Percentiles rank a stretch among this genome's conserved stretches.
Evolutionary conservation across 2,888 invertebrate genomes (phyloP).

Genomic region (Agrotis puta): DNA sequence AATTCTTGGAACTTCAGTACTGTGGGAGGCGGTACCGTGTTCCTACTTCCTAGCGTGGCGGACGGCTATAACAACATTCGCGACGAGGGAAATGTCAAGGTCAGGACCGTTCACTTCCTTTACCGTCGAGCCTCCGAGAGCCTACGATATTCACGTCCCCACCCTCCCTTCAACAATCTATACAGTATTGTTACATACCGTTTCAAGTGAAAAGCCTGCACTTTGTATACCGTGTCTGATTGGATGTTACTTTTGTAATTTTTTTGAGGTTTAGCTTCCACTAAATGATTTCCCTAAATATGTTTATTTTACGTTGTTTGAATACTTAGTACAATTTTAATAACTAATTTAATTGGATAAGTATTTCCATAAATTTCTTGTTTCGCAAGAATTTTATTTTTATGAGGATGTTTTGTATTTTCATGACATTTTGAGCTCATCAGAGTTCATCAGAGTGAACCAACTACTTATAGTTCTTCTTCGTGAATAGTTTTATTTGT

Average conservation of each 20-base stretch:
- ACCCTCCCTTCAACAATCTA: conserved; percentile 49
- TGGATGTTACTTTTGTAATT: conserved; percentile 20
- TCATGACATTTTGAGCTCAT: background rate
- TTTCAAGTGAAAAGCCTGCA: conserved; percentile 28
- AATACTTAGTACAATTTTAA: conserved; percentile 30
- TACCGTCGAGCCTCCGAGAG: conserved; percentile 63
- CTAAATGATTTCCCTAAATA: conserved; percentile 22
- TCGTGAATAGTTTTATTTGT: background rate
- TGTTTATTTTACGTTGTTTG: conserved; percentile 17
- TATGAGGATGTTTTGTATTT: background rate
- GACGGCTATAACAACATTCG: conserved; percentile 73
- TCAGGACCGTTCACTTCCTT: conserved; percentile 88
- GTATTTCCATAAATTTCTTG: conserved; percentile 34
- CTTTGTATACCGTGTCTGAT: conserved; percentile 8
- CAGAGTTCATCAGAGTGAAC: background rate
- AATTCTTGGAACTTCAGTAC: conserved; percentile 60
- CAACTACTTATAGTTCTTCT: background rate
- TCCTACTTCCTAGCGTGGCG: conserved; percentile 67
- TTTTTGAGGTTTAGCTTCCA: conserved; percentile 22
- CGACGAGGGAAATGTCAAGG: conserved; percentile 89
- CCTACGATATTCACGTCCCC: conserved; percentile 66
- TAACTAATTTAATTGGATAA: conserved; percentile 10
- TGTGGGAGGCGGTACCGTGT: conserved; percentile 66
- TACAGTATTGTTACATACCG: conserved; percentile 14
- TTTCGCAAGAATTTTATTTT: conserved; percentile 3